Base-by-base conservation (phyloP, 2,113 vertebrate species). In the Carassius gibelio region DNA sequence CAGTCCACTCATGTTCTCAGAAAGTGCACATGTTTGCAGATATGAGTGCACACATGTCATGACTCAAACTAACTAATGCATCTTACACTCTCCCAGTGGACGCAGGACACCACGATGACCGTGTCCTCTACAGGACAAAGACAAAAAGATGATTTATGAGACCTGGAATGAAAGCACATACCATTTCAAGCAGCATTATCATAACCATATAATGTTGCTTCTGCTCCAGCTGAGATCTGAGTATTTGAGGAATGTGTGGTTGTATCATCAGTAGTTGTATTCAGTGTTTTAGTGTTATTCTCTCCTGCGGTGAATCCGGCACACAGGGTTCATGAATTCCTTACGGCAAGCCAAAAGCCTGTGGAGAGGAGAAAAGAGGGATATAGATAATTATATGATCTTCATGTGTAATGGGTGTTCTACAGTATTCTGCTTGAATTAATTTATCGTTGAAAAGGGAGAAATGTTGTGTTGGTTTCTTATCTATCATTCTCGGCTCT, bases 271-370 rank as follows among this genome's bases (percentile, higher is more conserved):
- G 59, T 68, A 72, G 75, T 62, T 78, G 19, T 19, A 26, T 45
- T 4, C 0, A 55, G 82, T 38, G 79, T 50, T 84, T 52, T 62
- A 42, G 74, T 83, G 59, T 75, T 14, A 75, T 59, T 81, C 34
- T 8, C 78, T 83, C 62, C 50, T 62, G 81, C 36, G 30, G 81
- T 59, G 71, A 21, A 59, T 77, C 69, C 77, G 75, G 59, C 57
- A 59, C 81, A 45, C 48, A 30, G 80, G 69, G 69, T 66, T 81
- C 69, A 64, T 48, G 30, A 71, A 86, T 86, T 86, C 85, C 75
- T 82, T 76, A 69, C 59, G 30, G 78, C 69, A 83, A 72, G 71
- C 52, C 23, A 52, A 61, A 42, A 57, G 23, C 57, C 55, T 34
- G 38, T 17, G 52, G 23, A 76, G 62, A 21, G 17, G 5, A 36